Conservation (phyloP, 1,140 invertebrate genomes). For the Brachionus angularis region DNA sequence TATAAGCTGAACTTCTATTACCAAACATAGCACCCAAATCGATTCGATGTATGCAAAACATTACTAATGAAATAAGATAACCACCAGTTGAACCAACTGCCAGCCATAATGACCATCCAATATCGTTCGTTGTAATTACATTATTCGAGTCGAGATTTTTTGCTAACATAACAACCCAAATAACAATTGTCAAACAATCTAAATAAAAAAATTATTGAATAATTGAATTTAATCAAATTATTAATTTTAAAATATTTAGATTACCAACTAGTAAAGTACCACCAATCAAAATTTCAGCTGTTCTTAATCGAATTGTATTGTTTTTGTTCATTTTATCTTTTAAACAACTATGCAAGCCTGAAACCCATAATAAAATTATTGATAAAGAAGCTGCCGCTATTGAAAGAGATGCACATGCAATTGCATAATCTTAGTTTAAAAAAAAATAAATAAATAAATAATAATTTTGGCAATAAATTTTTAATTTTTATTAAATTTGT, state of each 20-base stretch:
- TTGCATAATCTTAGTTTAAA: constrained; percentile 4
- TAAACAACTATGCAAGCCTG: constrained; percentile 8
- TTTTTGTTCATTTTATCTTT: constrained; percentile 1
- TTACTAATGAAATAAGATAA: constrained; percentile 23
- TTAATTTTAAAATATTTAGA: not conserved
- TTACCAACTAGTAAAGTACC: constrained; percentile 40
- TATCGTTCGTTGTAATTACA: constrained; percentile 9
- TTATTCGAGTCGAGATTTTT: constrained; percentile 21
- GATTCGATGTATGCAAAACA: constrained; percentile 32
- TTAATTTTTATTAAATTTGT: not conserved
- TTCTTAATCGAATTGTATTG: not conserved
- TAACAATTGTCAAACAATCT: constrained; percentile 25
- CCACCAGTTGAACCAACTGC: constrained; percentile 34
- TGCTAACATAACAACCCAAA: constrained; percentile 43
- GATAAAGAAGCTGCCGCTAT: constrained; percentile 13
- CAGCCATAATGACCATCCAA: constrained; percentile 41
- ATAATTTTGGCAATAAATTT: not conserved
- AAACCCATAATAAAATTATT: constrained; percentile 5
- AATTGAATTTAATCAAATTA: not conserved
- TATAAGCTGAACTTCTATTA: constrained; percentile 2
- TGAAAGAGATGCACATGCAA: constrained; percentile 36
- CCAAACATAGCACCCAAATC: constrained; percentile 35
- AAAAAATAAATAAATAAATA: too few relatives aligned
- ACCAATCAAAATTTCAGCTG: constrained; percentile 25
- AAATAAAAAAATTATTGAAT: not conserved